Base-by-base conservation (phyloP, 2,888 invertebrate species). In the Pemphredon lugubris region DNA sequence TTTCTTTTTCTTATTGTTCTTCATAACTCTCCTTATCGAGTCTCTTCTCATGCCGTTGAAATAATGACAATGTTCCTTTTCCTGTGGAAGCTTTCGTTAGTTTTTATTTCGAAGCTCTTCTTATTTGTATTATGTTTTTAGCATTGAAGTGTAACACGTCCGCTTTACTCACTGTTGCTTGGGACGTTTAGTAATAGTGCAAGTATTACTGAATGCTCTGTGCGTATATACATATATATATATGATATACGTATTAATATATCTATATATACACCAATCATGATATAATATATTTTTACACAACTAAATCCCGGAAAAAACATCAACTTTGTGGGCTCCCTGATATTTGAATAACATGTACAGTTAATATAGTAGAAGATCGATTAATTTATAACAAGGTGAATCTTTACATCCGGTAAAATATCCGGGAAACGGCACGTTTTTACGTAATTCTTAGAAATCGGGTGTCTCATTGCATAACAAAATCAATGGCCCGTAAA, bases 161-260 rank as follows among this genome's bases (percentile, higher is more conserved):
- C 55, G 76, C 79, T 79, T 75, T 66, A 76, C 50, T 76, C 39
- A 79, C 51, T 23, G 63, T 54, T 55, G 79, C 79, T 79, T 79
- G 21, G 45, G 18, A 51, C 47, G 48, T 59, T 39, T 58, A 40
- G 39, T 37, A 58, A 57, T 58, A 50, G 58, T 75, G 61, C 51
- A 55, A 26, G 30, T 53, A 14, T 45, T 21, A 32, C 42, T 34
- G 51, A 66, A 45, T 47, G 34, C 39, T n/a, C n/a, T 42, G 32
- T 30, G 44, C 21, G 40, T 44, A 23, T 48, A 40, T 48, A 48
- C 23, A 57, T 30, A 50, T 11, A 11, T 16, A 2, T 14, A n/a
- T n/a, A n/a, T n/a, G n/a, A 23, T 48, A 40, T 48, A 48, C 23
- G 47, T 30, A 50, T 11, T 9, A 13, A 2, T 14, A 20, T 20